phyloP scores from a whole-genome alignment of 1,140 invertebrate species.

The Dendrolimus kikuchii region DNA sequence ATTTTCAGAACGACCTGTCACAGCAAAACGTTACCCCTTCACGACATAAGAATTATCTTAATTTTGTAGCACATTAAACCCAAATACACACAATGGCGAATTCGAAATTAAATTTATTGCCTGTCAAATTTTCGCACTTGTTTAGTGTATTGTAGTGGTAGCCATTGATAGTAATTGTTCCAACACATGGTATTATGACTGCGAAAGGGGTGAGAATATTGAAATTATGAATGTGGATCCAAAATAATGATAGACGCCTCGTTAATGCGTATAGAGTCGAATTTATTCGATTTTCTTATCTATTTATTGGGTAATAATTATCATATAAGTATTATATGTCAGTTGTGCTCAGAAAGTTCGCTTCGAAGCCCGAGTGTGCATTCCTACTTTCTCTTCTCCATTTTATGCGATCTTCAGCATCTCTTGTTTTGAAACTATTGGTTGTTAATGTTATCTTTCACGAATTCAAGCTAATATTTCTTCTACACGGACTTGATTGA shows the following conservation, averaged over 20 bases:
- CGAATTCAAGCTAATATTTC: no score
- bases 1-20: no score
- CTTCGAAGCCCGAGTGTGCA: no score
- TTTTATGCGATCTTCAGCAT: no score
- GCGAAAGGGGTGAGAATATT: conserved; percentile 43
- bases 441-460: no score
- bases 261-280: conserved; percentile 16
- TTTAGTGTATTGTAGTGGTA: conserved; percentile 39
- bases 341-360: no score
- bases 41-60: conserved; percentile 20
- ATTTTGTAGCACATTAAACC: conserved; percentile 56
- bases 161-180: conserved; percentile 45
- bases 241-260: conserved; percentile 11
- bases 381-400: no score
- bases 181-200: conserved; percentile 46
- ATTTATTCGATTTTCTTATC: neutral
- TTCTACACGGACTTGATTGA: no score
- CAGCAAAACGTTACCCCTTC: no score
- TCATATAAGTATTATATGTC: no score
- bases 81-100: conserved; percentile 42
- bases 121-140: conserved; percentile 61
- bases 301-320: no score
- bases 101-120: conserved; percentile 60
- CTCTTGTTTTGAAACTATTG: no score
- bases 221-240: conserved; percentile 13